Evolutionary conservation across 2,113 vertebrate genomes (phyloP), one percentile per base, ranked within the genome.

Genomic region (Aphyosemion australe): DNA sequence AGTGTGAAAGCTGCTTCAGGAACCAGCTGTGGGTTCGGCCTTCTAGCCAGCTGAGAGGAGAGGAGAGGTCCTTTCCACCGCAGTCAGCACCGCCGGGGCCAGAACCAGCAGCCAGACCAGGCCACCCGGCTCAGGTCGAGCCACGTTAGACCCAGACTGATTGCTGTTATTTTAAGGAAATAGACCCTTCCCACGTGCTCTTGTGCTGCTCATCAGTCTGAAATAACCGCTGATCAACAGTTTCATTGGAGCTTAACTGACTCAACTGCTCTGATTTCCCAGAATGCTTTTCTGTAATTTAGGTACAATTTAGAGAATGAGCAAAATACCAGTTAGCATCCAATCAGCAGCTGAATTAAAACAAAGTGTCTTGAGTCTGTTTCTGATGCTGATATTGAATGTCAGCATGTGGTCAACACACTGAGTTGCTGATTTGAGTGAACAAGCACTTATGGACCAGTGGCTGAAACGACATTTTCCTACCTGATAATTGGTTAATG

Each of bases 21-120:
- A 59, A 76, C 70, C 83, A 87, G 83, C 81, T 81, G 75, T 72
- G 55, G 55, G 55, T 49, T 65, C 69, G 18, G 52, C 21, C 14
- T 31, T 83, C 64, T 67, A 79, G 70, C 62, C 79, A 82, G 80
- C 82, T 82, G 82, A 62, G 43, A 60, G 66, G 20, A 72, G 71
- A 83, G 76, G 76, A 75, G 74, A 67, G 64, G 74, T 69, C 77
- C 85, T 87, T 87, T 90, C 88, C 88, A 84, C 71, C 56, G 0
- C 14, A 81, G 77, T 85, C 86, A 88, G 84, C 79, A 80, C 76
- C 88, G 87, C 77, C 79, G 76, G 74, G 72, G 62, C 74, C 61
- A 64, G 56, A 26, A 73, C 52, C 37, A 45, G 74, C 64, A 78
- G 61, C 74, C 62, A 52, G 72, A 58, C 70, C 71, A 69, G 84